phyloP scores from a whole-genome alignment of 2,888 invertebrate genomes.

The Acleris emargana region DNA sequence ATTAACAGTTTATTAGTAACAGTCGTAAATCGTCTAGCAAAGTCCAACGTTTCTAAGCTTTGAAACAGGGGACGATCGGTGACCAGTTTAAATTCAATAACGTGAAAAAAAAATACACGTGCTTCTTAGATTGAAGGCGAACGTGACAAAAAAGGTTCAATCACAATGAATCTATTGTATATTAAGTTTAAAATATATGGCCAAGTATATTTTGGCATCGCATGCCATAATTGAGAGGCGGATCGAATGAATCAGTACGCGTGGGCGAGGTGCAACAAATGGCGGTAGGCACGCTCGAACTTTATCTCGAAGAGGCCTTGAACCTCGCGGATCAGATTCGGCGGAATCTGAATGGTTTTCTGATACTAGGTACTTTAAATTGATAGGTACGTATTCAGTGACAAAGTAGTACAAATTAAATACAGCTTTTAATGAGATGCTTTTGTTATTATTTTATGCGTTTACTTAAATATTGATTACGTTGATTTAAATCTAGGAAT shows the following conservation, averaged over 20 bases:
- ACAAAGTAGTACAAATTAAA: conserved; percentile 4
- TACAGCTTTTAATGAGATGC: not conserved
- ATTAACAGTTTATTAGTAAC: too few species aligned
- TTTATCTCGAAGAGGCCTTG: conserved; percentile 38
- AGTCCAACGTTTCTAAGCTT: too few species aligned
- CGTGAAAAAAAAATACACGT: conserved; percentile 20
- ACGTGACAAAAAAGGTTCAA: conserved; percentile 13
- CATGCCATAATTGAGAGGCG: conserved; percentile 58
- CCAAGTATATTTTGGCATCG: conserved; percentile 58
- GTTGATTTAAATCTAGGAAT: too few species aligned
- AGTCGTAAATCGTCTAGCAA: too few species aligned
- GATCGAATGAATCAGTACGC: conserved; percentile 65
- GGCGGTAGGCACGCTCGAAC: conserved; percentile 54
- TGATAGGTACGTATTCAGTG: conserved; percentile 49
- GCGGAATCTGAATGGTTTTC: conserved; percentile 35
- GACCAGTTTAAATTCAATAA: conserved; percentile 6
- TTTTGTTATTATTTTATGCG: not conserved
- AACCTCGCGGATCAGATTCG: conserved; percentile 56
- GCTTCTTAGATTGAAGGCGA: conserved; percentile 7
- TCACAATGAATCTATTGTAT: conserved; percentile 20
- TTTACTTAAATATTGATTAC: too few species aligned
- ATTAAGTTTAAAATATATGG: conserved; percentile 28
- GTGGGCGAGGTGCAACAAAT: conserved; percentile 75
- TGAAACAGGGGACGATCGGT: too few species aligned
- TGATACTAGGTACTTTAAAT: conserved; percentile 13